Conservation (phyloP, 1,140 invertebrate species). For the Lucilia sericata region DNA sequence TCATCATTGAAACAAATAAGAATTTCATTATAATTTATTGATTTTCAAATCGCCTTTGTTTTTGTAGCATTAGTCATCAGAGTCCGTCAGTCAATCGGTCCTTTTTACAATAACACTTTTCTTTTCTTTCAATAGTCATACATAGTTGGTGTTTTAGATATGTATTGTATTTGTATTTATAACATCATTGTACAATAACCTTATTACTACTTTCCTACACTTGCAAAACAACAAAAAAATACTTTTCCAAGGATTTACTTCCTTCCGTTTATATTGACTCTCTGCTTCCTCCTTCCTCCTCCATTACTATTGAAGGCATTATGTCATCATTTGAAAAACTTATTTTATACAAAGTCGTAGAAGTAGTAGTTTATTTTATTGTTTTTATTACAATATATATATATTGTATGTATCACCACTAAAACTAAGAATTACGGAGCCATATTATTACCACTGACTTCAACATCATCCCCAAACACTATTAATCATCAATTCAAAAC, state of each 20-base stretch:
- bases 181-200: neutral
- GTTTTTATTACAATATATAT: too few species aligned
- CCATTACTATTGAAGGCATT: neutral
- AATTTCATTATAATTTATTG: conserved; percentile 22
- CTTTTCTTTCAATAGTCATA: neutral
- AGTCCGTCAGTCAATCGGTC: neutral
- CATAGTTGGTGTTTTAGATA: too few species aligned
- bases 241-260: neutral
- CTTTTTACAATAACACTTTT: conserved; percentile 1
- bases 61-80: neutral
- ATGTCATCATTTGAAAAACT: neutral
- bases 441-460: too few species aligned
- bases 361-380: too few species aligned
- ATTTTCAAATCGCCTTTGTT: neutral
- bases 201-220: neutral
- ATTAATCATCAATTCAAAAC: too few species aligned
- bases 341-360: too few species aligned
- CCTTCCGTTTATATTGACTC: neutral
- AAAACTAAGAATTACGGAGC: too few species aligned
- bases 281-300: too few species aligned
- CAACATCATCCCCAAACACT: too few species aligned
- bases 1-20: neutral
- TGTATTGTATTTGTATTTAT: too few species aligned
- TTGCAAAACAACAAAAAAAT: neutral
- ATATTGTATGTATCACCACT: too few species aligned